These are phyloP conservation scores for Rhadinocentrus ornatus DNA, from an alignment of 2,797 vertebrate genomes.

Conservation along the genomic window DNA sequence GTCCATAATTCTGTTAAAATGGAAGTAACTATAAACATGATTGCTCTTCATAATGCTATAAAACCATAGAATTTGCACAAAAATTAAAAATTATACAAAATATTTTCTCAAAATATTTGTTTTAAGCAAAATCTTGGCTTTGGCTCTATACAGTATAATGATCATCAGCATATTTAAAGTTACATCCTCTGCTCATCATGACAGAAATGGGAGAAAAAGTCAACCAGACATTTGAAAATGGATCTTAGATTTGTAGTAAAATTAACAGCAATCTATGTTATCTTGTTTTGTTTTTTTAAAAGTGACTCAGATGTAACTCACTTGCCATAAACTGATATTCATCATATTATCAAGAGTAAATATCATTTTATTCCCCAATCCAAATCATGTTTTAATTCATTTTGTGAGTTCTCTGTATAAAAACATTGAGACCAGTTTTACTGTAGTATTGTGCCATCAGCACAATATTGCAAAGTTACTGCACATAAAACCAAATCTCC, in stretches of 20 bases:
- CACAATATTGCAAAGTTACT: not conserved
- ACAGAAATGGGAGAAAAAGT: not conserved
- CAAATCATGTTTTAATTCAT: not conserved
- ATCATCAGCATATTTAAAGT: not conserved
- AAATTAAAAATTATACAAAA: not conserved
- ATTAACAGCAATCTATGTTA: not conserved
- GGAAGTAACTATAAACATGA: not conserved
- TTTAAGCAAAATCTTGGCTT: not conserved
- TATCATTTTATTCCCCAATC: not conserved
- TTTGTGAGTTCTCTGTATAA: not conserved
- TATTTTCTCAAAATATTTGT: not conserved
- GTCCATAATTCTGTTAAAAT: slow-evolving; percentile 16
- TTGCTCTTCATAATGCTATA: not conserved
- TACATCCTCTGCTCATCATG: not conserved
- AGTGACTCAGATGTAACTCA: not conserved
- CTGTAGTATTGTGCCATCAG: not conserved
- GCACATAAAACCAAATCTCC: not conserved
- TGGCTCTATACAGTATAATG: not conserved
- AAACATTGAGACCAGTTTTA: not conserved
- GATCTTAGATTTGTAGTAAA: not conserved
- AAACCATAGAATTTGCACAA: not conserved
- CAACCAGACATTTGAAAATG: slow-evolving; percentile 1
- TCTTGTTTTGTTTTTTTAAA: not conserved
- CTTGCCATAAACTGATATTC: not conserved
- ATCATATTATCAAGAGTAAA: not conserved